Evolutionary conservation across 2,888 invertebrate genomes (phyloP), one percentile per base, ranked within the genome.

Genomic region (Pomacea canaliculata): DNA sequence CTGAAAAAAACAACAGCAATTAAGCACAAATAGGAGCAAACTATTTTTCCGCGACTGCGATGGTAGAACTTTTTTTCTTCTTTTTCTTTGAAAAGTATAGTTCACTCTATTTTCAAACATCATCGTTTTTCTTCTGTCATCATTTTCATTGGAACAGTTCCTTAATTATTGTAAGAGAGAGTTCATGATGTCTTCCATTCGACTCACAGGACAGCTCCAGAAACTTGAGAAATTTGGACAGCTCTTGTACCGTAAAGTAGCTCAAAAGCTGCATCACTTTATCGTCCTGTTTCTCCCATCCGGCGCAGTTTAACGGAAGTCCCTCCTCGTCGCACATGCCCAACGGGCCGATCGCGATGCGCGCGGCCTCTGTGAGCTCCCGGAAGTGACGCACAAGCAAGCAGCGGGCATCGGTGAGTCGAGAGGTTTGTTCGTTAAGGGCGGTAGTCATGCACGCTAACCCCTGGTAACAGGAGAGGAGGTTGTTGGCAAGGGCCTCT

Each of bases 401-500:
- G 68, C 68, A 68, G 27, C 27, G 23, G 7, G 13, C 2, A 19
- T 46, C 19, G 12, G 23, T 19, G 9, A 2, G 27, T 46, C 3
- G 48, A 27, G 68, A 68, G 48, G 12, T 23, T 9, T 9, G 3
- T 9, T 46, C 7, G 1, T 68, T 1, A 37, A 19, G 37, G 27
- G 68, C 46, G 18, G 1, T 19, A 13, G 3, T 5, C 37, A 68
- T 23, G 48, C 68, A 68, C 37, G 37, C 37, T 12, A 68, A 68
- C 10, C 48, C 37, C 19, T 68, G 27, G 68, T 68, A 19, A 37
- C 12, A 7, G 48, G 27, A 19, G 68, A 68, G n/a, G 13, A 68
- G 48, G 10, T 68, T 68, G 48, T 19, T 68, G 68, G 68, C 68
- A 12, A 68, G 37, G 12, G 27, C 68, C 48, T 68, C 68, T 19